These are phyloP conservation scores for Streblospio benedicti DNA, from an alignment of 1,140 invertebrate species.

Conservation along the genomic window DNA sequence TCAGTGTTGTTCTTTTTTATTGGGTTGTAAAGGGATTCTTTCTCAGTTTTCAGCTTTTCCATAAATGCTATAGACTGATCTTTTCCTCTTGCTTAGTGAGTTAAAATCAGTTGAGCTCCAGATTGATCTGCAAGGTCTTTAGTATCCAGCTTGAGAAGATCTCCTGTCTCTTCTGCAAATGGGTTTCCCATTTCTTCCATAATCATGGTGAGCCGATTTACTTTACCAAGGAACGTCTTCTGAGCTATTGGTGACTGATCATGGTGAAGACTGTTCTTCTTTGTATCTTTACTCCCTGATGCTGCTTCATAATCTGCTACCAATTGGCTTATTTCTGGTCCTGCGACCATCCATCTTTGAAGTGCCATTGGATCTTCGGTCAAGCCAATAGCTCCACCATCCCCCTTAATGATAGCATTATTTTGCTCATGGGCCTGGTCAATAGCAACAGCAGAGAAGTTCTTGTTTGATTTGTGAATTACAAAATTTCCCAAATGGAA, in stretches of 20 bases:
- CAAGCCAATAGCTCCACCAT: constrained; percentile 27
- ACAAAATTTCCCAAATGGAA: constrained; percentile 22
- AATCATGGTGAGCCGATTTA: not conserved
- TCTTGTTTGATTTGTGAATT: constrained; percentile 17
- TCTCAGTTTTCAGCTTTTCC: constrained; percentile 4
- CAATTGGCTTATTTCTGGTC: constrained; percentile 22
- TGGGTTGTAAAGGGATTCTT: not conserved
- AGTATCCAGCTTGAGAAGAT: constrained; percentile 13
- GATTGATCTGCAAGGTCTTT: constrained; percentile 9
- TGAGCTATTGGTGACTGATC: constrained; percentile 12
- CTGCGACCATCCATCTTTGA: constrained; percentile 20
- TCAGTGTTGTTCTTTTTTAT: constrained; percentile 16
- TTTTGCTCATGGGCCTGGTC: constrained; percentile 31
- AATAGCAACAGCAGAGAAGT: constrained; percentile 25
- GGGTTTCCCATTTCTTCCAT: constrained; percentile 19
- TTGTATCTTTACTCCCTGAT: not conserved
- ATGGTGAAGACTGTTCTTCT: constrained; percentile 6
- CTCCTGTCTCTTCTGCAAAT: constrained; percentile 16
- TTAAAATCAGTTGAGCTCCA: not conserved
- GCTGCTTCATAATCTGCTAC: constrained; percentile 22
- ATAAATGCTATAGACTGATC: not conserved
- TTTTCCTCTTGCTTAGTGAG: not conserved
- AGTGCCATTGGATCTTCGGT: constrained; percentile 1
- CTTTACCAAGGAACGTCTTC: constrained; percentile 11
- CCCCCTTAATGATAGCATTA: constrained; percentile 26